phyloP scores from a whole-genome alignment of 2,888 invertebrate species.

The Luffia ferchaultella region DNA sequence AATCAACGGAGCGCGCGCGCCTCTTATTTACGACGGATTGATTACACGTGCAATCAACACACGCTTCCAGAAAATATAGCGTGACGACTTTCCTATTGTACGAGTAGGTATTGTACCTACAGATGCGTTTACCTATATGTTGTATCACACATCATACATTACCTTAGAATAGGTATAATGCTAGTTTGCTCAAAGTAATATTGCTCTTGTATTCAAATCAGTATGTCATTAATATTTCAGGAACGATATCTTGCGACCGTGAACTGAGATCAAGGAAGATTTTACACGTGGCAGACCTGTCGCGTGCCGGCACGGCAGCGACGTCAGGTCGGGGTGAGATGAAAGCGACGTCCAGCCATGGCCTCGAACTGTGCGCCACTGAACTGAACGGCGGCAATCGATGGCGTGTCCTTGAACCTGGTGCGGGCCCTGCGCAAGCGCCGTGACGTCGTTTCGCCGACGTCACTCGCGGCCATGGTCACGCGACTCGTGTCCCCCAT shows the following conservation, averaged over 20 bases:
- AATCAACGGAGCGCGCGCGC: conserved; percentile 52
- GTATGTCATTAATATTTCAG: conserved; percentile 13
- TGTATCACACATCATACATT: no score
- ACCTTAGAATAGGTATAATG: no score
- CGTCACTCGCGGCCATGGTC: conserved; percentile 58
- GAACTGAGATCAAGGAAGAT: no score
- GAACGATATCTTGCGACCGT: no score
- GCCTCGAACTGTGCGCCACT: conserved; percentile 34
- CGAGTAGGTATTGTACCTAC: no score
- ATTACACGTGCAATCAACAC: conserved; percentile 53
- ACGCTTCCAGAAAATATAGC: conserved; percentile 20
- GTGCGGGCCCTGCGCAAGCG: conserved; percentile 37
- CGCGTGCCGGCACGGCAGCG: no score
- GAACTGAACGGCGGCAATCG: conserved; percentile 42
- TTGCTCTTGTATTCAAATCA: no score
- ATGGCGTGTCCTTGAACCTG: conserved; percentile 55
- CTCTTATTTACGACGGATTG: conserved; percentile 61
- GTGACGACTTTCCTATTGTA: no score
- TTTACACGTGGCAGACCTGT: no score
- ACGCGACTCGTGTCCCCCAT: conserved; percentile 36
- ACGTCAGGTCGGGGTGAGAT: conserved; percentile 31
- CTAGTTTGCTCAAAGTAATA: no score
- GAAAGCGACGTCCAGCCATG: conserved; percentile 38
- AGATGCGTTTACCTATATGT: no score
- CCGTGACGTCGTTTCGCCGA: conserved; percentile 36